Base-by-base conservation (phyloP, 2,888 invertebrate genomes). In the Lordiphosa fenestrarum region DNA sequence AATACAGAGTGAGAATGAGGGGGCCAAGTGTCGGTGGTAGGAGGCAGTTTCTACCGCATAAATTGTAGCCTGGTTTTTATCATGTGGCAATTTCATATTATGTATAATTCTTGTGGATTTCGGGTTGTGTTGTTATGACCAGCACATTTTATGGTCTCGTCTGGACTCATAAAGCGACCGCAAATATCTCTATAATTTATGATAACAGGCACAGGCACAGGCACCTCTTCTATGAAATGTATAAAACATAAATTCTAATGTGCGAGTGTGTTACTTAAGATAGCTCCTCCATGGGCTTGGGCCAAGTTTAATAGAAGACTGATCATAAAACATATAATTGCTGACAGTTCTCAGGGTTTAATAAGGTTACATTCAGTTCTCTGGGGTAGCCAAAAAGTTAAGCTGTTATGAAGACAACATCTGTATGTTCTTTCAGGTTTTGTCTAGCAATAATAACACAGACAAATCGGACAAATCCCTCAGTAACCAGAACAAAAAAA, bases 21-120 rank as follows among this genome's bases (percentile, higher is more conserved):
- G 57, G 4, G 25, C n/a, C 2, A 10, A 6, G 35, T 3, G 19
- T 0, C 10, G n/a, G 15, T 7, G n/a, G 12, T 12, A 15, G 36
- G 15, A n/a, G 37, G 58, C 37, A 35, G 50, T 57, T 60, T 60
- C 52, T 68, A 50, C 57, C 54, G 72, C 67, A 77, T 77, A 77
- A 77, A 76, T 76, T 81, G 76, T 71, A 64, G 81, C 67, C 64
- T 57, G 67, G 59, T 75, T 73, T 80, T 73, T 75, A 76, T 80
- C 76, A 80, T 80, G 69, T 61, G 73, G 71, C 76, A 68, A 76
- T 76, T 76, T 72, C 53, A 65, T 65, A 76, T 80, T 80, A 76
- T 80, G 76, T 71, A 63, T 66, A 66, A 63, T 58, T 72, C 53
- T 49, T 40, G 60, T 40, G 60, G 70, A 65, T 47, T 58, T 72